Base-by-base conservation (phyloP, 2,113 vertebrate species). In the Embiotoca jacksoni region DNA sequence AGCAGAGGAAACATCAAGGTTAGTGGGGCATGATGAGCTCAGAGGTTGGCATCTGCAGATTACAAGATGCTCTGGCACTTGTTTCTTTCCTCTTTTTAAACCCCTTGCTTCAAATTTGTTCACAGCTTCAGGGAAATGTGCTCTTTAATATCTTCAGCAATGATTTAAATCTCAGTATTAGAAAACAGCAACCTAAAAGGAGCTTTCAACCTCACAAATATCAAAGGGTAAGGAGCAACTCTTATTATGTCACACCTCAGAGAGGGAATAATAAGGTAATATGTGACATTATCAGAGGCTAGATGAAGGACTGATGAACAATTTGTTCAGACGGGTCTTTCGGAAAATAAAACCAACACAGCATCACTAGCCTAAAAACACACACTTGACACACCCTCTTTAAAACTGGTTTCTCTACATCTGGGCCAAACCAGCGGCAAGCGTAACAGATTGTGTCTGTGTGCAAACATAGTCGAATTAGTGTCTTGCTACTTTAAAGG, bases 331-430 rank as follows among this genome's bases (percentile, higher is more conserved):
- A 70, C 83, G 81, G 62, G 30, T 72, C 53, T 75, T 61, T 64
- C 67, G 78, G 73, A 61, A 68, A 74, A 82, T 53, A 68, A 37
- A 5, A 61, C 35, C 32, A 5, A 16, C 6, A 71, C 36, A 68
- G 67, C 59, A 91, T 44, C 41, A 68, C 66, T 71, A 66, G 67
- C 41, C 75, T 75, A 50, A 72, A 72, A 86, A 89, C 59, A 80
- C 61, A 91, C 31, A 88, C 57, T 36, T 9, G 58, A 84, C 88
- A 83, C 80, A 55, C 85, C 70, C 84, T 69, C 71, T 54, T 23
- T 35, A 7, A 81, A 94, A 95, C 92, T 70, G 89, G 93, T 94
- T 94, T 74, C 37, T 54, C 91, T 44, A 33, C 87, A 88, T 90
- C 76, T 52, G 86, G 16, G 71, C 55, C 15, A 81, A 72, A 71